Evolutionary conservation across 2,113 vertebrate genomes (phyloP).

Genomic region (Esox niger): DNA sequence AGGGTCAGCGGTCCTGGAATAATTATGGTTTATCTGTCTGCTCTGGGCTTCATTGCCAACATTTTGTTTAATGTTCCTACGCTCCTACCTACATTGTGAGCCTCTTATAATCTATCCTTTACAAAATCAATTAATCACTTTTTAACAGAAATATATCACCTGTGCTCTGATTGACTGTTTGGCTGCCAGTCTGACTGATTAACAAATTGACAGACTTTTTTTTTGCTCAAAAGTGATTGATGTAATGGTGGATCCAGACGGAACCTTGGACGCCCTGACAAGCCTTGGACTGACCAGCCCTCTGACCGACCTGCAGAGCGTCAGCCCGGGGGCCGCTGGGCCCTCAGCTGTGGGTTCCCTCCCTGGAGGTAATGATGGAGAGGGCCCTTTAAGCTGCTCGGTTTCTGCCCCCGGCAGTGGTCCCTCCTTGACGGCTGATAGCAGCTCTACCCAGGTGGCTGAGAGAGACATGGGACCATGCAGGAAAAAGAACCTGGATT

Average conservation of each 20-base stretch:
- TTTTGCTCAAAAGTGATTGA: conserved; percentile 80
- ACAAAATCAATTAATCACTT: too few relatives aligned
- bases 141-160: too few relatives aligned
- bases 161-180: too few relatives aligned
- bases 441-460: conserved; percentile 55
- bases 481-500: conserved; percentile 73
- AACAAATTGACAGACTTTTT: neutral
- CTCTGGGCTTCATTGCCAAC: too few relatives aligned
- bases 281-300: conserved; percentile 80
- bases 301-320: conserved; percentile 68
- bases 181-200: too few relatives aligned
- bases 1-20: too few relatives aligned
- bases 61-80: too few relatives aligned
- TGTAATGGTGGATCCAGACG: conserved; percentile 94
- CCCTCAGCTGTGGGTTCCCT: conserved; percentile 22
- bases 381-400: conserved; percentile 46
- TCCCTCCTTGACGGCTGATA: conserved; percentile 21
- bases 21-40: too few relatives aligned
- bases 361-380: conserved; percentile 21
- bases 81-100: too few relatives aligned
- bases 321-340: conserved; percentile 66
- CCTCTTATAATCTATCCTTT: too few relatives aligned
- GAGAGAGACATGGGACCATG: conserved; percentile 77
- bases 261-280: conserved; percentile 88
- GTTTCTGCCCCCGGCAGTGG: conserved; percentile 21